Evolutionary conservation across 2,113 vertebrate species (phyloP).

Genomic region (Siniperca knerii): DNA sequence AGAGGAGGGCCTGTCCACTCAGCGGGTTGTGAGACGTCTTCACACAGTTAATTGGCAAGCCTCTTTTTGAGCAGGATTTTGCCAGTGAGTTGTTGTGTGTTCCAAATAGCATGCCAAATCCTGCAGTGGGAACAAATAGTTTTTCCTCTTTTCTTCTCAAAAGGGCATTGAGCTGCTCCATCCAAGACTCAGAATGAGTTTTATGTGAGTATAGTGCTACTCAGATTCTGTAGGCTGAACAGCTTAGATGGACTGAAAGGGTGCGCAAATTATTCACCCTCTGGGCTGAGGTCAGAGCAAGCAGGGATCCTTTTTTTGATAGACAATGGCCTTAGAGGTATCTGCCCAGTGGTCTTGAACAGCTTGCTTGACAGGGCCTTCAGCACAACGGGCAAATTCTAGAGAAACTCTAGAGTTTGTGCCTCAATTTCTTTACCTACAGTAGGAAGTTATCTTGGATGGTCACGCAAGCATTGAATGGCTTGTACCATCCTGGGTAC

Average conservation of each 20-base stretch:
- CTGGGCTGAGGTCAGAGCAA: conserved; percentile 16
- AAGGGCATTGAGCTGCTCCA: conserved; percentile 33
- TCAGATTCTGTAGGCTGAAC: conserved; percentile 17
- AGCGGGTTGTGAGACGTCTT: conserved; percentile 43
- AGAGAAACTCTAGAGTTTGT: background rate
- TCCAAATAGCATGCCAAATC: conserved; percentile 54
- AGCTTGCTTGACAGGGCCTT: conserved; percentile 30
- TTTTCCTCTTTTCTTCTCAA: conserved; percentile 17
- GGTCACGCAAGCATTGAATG: background rate
- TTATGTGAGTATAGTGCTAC: background rate
- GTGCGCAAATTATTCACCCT: conserved; percentile 37
- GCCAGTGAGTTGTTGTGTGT: conserved; percentile 47
- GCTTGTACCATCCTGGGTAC: background rate
- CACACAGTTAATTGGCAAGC: conserved; percentile 59
- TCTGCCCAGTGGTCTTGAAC: conserved; percentile 41
- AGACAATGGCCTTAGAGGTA: conserved; percentile 46
- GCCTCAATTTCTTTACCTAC: background rate
- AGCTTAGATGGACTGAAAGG: background rate
- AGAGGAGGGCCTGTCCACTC: conserved; percentile 49
- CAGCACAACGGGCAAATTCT: conserved; percentile 34
- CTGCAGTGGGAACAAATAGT: conserved; percentile 48
- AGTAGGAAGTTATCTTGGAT: background rate
- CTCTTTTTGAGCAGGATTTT: conserved; percentile 41
- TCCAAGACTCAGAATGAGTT: conserved; percentile 31
- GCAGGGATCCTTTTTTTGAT: conserved; percentile 36